Evolutionary conservation across 2,888 invertebrate species (phyloP).

Genomic region (Cerastoderma edule): DNA sequence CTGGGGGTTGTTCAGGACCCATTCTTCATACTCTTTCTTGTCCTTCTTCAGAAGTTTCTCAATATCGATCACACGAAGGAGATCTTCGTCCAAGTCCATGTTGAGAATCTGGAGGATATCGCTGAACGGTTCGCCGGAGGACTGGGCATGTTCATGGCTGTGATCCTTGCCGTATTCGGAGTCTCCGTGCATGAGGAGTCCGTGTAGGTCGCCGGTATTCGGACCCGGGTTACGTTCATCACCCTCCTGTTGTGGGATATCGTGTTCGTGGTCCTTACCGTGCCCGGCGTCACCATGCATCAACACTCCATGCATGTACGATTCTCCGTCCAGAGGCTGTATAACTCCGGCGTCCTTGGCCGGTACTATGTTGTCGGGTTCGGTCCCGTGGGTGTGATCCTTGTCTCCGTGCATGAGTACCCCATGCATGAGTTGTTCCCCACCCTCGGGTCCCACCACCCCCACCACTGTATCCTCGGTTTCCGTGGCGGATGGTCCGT

Average conservation of each 20-base stretch:
- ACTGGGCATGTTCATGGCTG: slow-evolving; percentile 2
- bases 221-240: too few relatives aligned
- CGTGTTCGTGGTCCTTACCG: slow-evolving; percentile 38
- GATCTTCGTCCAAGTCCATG: slow-evolving; percentile 49
- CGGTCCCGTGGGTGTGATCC: neutral
- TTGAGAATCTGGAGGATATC: slow-evolving; percentile 47
- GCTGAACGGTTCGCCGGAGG: slow-evolving; percentile 26
- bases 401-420: slow-evolving; percentile 65
- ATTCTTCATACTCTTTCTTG: slow-evolving; percentile 60
- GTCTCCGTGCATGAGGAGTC: slow-evolving; percentile 61
- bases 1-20: slow-evolving; percentile 52
- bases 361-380: neutral
- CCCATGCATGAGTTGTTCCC: slow-evolving; percentile 57
- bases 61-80: slow-evolving; percentile 55
- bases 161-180: slow-evolving; percentile 25
- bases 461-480: slow-evolving; percentile 1
- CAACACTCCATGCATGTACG: slow-evolving; percentile 51
- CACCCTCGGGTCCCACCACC: slow-evolving; percentile 44
- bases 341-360: slow-evolving; percentile 16
- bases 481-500: slow-evolving; percentile 10
- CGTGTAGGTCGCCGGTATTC: slow-evolving; percentile 48
- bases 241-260: neutral
- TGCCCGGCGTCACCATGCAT: slow-evolving; percentile 60
- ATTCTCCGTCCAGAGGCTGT: slow-evolving; percentile 34
- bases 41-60: slow-evolving; percentile 56